phyloP scores from a whole-genome alignment of 2,113 vertebrate species.

The Pongo abelii region DNA sequence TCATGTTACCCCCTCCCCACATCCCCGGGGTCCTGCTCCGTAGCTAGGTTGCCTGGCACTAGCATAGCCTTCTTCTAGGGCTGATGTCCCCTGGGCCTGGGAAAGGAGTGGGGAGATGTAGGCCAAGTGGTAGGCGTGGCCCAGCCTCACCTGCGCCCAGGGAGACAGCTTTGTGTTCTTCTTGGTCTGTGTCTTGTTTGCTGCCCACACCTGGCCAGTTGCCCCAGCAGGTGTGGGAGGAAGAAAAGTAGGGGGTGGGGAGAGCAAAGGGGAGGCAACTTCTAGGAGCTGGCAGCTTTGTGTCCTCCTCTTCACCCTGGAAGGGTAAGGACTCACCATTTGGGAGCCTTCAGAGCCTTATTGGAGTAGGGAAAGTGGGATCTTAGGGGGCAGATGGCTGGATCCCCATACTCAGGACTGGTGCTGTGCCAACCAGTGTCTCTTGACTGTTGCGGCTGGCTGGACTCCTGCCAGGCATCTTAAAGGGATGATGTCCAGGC shows the following conservation, averaged over 20 bases:
- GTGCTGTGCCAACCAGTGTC: background rate
- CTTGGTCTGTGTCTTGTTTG: background rate
- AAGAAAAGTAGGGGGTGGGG: background rate
- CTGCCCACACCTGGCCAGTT: slow-evolving; percentile 10
- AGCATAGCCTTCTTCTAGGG: slow-evolving; percentile 14
- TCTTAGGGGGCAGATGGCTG: background rate
- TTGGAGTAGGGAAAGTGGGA: background rate
- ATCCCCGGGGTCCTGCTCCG: background rate
- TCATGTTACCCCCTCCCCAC: background rate
- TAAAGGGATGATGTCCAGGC: slow-evolving; percentile 33
- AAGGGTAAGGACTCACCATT: background rate
- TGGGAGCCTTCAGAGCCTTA: background rate
- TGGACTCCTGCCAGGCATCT: background rate
- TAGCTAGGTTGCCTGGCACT: slow-evolving; percentile 46
- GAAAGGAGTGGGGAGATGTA: background rate
- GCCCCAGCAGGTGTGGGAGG: slow-evolving; percentile 29
- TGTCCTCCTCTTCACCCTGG: background rate
- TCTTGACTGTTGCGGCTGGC: background rate
- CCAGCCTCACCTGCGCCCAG: background rate
- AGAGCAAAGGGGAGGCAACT: background rate
- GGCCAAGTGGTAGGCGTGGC: background rate
- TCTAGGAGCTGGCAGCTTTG: slow-evolving; percentile 8
- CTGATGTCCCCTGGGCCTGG: background rate
- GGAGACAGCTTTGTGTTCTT: slow-evolving; percentile 22
- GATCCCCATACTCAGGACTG: background rate